Evolutionary conservation across 2,113 vertebrate genomes (phyloP).

Genomic region (Manacus vitellinus): DNA sequence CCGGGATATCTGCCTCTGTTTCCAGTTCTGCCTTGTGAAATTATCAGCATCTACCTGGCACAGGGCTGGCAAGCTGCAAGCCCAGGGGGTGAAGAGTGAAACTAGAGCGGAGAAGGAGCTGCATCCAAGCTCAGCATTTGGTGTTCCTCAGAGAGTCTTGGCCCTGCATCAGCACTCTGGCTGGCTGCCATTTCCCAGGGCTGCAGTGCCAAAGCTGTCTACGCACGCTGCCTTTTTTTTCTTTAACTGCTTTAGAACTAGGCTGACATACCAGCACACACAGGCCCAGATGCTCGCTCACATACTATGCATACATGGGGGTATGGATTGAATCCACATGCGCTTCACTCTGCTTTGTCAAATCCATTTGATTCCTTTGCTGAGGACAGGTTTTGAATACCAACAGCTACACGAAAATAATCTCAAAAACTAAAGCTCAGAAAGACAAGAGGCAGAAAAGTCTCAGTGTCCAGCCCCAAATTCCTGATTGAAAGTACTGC

Average conservation of each 20-base stretch:
- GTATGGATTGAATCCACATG: background rate
- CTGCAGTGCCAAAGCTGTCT: slow-evolving; percentile 66
- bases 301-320: background rate
- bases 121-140: slow-evolving; percentile 43
- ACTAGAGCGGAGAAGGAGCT: background rate
- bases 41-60: background rate
- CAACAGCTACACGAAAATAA: background rate
- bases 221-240: background rate
- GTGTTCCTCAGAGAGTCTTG: slow-evolving; percentile 69
- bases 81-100: background rate
- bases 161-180: slow-evolving; percentile 62
- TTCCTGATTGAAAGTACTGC: background rate
- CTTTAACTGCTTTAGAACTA: slow-evolving; percentile 40
- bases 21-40: background rate
- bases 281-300: background rate
- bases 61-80: background rate
- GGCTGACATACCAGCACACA: background rate
- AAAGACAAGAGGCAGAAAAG: background rate
- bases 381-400: background rate
- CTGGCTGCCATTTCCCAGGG: slow-evolving; percentile 77
- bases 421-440: background rate
- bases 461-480: background rate
- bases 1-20: background rate
- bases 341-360: background rate
- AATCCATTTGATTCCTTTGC: background rate